A percentile compares a stretch with the other conserved stretches of the same genome.
Conservation (phyloP, 2,797 vertebrate species). For the Champsocephalus gunnari region DNA sequence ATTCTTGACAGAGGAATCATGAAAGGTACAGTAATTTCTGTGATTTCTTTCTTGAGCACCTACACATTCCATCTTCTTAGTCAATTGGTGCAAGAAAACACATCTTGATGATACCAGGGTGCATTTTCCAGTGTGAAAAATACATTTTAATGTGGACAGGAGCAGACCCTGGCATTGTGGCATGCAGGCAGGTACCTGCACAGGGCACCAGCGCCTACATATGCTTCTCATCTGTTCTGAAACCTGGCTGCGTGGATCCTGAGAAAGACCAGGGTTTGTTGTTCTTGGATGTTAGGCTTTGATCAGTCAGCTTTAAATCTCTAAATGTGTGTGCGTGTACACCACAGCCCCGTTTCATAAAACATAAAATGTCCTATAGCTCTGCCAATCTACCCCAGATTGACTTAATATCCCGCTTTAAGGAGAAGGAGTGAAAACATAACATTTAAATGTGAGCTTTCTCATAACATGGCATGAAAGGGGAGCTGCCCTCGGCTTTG, state of each 20-base stretch:
- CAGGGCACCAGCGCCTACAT: slow-evolving; percentile 54
- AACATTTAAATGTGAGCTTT: slow-evolving; percentile 50
- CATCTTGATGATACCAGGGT: neutral
- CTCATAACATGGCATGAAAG: slow-evolving; percentile 61
- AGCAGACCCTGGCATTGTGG: slow-evolving; percentile 29
- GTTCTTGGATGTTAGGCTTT: slow-evolving; percentile 75
- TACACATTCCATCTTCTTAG: neutral
- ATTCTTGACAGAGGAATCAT: slow-evolving; percentile 71
- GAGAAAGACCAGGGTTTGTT: slow-evolving; percentile 74
- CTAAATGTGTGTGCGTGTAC: slow-evolving; percentile 26
- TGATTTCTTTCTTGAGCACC: slow-evolving; percentile 9
- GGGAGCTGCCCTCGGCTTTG: slow-evolving; percentile 47
- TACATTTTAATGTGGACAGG: neutral
- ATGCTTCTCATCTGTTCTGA: slow-evolving; percentile 67
- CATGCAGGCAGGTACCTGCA: slow-evolving; percentile 64
- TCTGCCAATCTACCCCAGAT: slow-evolving; percentile 41
- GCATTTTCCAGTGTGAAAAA: slow-evolving; percentile 3
- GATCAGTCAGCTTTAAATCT: slow-evolving; percentile 73
- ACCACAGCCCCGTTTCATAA: slow-evolving; percentile 43
- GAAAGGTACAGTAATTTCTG: slow-evolving; percentile 81
- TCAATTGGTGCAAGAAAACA: neutral
- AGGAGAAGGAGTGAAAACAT: slow-evolving; percentile 50
- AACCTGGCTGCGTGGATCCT: slow-evolving; percentile 57
- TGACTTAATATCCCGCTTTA: slow-evolving; percentile 64
- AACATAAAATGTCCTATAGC: slow-evolving; percentile 46